Evolutionary conservation across 2,888 invertebrate species (phyloP), one percentile per base, ranked within the genome.

Genomic region (Hypsopygia costalis): DNA sequence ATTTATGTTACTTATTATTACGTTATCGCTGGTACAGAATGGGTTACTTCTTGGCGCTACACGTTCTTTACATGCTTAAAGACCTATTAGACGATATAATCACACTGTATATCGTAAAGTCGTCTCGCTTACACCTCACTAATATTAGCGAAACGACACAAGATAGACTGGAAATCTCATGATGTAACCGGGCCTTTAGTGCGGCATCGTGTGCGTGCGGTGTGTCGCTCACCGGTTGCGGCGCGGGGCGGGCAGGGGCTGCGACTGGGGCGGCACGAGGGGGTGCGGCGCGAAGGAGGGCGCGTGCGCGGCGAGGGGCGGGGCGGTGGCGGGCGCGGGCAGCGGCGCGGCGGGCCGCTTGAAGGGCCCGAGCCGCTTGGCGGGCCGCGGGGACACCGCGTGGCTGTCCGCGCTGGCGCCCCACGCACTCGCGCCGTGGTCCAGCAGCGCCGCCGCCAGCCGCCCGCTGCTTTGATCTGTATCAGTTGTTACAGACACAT

Each of bases 341-440:
- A 45, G 51, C n/a, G 54, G 43, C 47, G 72, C 71, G 39, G 79
- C 81, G 27, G 90, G 87, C 20, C 91, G 86, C 54, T 90, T 91
- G 85, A 93, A 93, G 48, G 91, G 91, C 1, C 91, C 91, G 56
- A 94, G 90, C 38, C 94, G 93, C 68, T 94, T 94, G 51, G 91
- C 74, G 2, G 94, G 93, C 35, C 94, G 89, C 34, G 94, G 94
- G 1, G 94, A 94, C 43, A 69, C 74, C 8, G 76, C 54, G 59
- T 69, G 77, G 1, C 71, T 32, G 39, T 76, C 79, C 21, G 55
- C 45, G 37, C 62, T 50, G 12, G 62, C 67, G 68, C 63, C 77
- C 89, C 81, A 90, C 36, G 70, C 47, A 43, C 55, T 59, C 9
- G 78, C 70, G 70, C 90, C 90, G 85, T 67, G 91, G 89, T 91